Evolutionary conservation across 2,888 invertebrate genomes (phyloP).

Genomic region (Eristalis arbustorum): DNA sequence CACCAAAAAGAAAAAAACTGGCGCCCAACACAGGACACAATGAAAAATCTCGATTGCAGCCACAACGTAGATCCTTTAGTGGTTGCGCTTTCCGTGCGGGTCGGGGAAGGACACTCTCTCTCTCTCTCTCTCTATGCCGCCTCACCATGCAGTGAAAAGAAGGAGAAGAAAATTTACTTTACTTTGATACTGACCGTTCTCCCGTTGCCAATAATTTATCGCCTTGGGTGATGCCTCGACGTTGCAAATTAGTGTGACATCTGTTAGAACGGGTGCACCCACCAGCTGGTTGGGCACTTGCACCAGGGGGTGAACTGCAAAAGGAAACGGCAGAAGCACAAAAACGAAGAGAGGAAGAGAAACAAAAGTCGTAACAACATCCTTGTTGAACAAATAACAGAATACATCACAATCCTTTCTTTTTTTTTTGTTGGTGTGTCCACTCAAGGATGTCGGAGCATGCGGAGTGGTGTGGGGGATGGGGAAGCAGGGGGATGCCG

Average conservation of each 20-base stretch:
- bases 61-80: slow-evolving; percentile 14
- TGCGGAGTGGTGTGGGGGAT: too few species aligned
- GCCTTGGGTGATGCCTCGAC: slow-evolving; percentile 96
- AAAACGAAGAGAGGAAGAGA: slow-evolving; percentile 12
- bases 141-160: neutral
- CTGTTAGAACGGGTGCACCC: slow-evolving; percentile 91
- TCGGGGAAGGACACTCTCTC: too few species aligned
- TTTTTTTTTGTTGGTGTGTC: neutral
- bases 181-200: slow-evolving; percentile 85
- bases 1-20: slow-evolving; percentile 12
- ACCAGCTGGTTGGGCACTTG: slow-evolving; percentile 96
- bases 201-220: slow-evolving; percentile 96
- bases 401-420: slow-evolving; percentile 64
- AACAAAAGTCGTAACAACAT: slow-evolving; percentile 57
- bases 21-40: slow-evolving; percentile 36
- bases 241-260: slow-evolving; percentile 91
- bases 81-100: neutral
- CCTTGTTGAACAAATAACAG: slow-evolving; percentile 66
- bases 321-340: neutral
- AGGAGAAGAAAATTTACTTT: slow-evolving; percentile 61
- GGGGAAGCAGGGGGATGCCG: slow-evolving; percentile 26
- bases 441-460: neutral
- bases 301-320: slow-evolving; percentile 93
- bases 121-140: neutral
- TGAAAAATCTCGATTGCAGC: slow-evolving; percentile 56